Percentiles rank a stretch among this genome's conserved stretches.
These are phyloP conservation scores for Mesoclemmys tuberculata DNA, from an alignment of 2,113 vertebrate species.

Conservation along the genomic window DNA sequence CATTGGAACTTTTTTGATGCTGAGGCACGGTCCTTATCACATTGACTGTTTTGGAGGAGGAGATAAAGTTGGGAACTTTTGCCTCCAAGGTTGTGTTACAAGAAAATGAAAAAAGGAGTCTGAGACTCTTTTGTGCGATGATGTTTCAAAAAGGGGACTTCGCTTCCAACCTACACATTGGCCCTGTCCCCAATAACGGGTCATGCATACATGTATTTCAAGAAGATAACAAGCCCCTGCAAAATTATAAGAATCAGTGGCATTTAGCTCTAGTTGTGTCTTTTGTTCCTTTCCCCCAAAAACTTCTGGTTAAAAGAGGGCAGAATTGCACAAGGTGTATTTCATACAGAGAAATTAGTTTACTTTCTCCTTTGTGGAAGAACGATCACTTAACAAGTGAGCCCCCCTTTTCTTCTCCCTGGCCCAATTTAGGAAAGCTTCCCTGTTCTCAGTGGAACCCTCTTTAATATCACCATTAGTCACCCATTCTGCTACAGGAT, in stretches of 20 bases:
- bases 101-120: background rate
- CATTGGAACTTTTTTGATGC: background rate
- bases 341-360: background rate
- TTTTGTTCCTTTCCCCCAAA: background rate
- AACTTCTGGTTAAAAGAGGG: accelerated
- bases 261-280: background rate
- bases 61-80: background rate
- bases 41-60: background rate
- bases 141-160: background rate
- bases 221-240: background rate
- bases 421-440: background rate
- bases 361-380: background rate
- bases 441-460: background rate
- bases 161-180: background rate
- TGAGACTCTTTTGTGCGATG: background rate
- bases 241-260: background rate
- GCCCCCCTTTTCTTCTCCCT: accelerated
- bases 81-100: background rate
- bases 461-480: background rate
- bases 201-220: accelerated
- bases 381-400: background rate
- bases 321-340: background rate
- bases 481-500: background rate
- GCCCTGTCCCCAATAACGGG: background rate
- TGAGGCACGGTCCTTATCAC: background rate